Evolutionary conservation across 2,888 invertebrate species (phyloP).

Genomic region (Trachelus stipa): DNA sequence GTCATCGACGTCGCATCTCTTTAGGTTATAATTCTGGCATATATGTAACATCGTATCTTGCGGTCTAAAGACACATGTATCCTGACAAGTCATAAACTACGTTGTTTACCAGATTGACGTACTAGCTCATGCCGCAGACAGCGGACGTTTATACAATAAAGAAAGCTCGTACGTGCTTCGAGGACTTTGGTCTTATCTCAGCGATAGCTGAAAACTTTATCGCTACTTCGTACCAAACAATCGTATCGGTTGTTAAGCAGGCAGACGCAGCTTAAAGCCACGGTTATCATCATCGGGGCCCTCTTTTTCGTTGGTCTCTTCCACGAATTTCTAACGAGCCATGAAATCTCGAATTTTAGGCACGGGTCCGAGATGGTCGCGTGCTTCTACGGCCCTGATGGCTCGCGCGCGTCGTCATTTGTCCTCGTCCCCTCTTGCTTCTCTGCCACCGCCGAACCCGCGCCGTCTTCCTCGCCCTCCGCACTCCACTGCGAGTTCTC

Average conservation of each 20-base stretch:
- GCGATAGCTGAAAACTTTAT: neutral
- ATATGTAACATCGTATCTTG: neutral
- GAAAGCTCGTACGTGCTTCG: neutral
- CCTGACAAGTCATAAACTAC: neutral
- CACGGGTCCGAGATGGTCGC: constrained; percentile 27
- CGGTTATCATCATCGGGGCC: neutral
- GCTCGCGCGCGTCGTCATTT: constrained; percentile 40
- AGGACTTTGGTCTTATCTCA: neutral
- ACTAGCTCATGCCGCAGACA: neutral
- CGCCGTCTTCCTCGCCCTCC: constrained; percentile 4
- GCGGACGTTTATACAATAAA: neutral
- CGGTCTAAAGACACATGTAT: neutral
- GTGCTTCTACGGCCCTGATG: constrained; percentile 45
- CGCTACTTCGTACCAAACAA: neutral
- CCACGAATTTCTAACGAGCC: neutral
- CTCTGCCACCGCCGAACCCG: constrained; percentile 6
- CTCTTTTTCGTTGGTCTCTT: neutral
- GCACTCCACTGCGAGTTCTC: constrained; percentile 12
- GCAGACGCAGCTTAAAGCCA: neutral
- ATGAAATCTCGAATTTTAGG: neutral
- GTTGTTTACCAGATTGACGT: neutral
- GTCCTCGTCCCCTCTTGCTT: constrained; percentile 33
- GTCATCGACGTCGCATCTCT: neutral
- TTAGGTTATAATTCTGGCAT: neutral
- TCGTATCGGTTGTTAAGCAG: neutral